Evolutionary conservation across 2,797 vertebrate species (phyloP), one percentile per base, ranked within the genome.

Genomic region (Chelmon rostratus): DNA sequence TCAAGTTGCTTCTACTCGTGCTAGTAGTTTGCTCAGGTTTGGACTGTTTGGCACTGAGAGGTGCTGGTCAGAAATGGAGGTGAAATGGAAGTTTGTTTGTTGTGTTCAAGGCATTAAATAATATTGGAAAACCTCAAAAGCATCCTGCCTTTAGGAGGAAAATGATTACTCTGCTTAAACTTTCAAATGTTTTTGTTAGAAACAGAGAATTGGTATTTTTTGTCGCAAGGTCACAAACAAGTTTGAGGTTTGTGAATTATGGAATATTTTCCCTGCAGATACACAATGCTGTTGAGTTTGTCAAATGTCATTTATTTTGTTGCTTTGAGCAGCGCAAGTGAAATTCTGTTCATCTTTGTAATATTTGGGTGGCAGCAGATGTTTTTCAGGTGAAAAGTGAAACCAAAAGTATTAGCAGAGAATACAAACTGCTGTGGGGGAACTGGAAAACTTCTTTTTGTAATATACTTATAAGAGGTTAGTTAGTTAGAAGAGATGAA

Each of bases 241-340:
- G 35, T 56, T 63, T 5, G 3, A 35, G 19, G 1, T 58, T 3
- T 46, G 28, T 56, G 23, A 21, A 63, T 67, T 40, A 44, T 5
- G 10, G 18, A 38, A 25, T 8, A 42, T 12, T 35, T 23, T 28
- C 33, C 8, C 8, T 53, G 49, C 1, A 71, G 40, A 58, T 15
- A 56, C 33, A 40, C 57, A 16, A 19, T 38, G 37, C 28, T 37
- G n/a, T 1, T 52, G 46, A 58, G 37, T 64, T 69, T 69, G 9
- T 44, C 37, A 25, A 78, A 52, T 47, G 16, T 35, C 8, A n/a
- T 73, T 54, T 73, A 35, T 61, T 40, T 37, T 25, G 38, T 6
- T 49, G 15, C 33, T 67, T 47, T 61, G 40, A 38, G 19, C 33
- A 12, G 33, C 49, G 40, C 6, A 50, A 49, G 62, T 35, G 1